These are phyloP conservation scores for Micoletzkya japonica DNA, from an alignment of 2,888 invertebrate genomes.

Conservation along the genomic window DNA sequence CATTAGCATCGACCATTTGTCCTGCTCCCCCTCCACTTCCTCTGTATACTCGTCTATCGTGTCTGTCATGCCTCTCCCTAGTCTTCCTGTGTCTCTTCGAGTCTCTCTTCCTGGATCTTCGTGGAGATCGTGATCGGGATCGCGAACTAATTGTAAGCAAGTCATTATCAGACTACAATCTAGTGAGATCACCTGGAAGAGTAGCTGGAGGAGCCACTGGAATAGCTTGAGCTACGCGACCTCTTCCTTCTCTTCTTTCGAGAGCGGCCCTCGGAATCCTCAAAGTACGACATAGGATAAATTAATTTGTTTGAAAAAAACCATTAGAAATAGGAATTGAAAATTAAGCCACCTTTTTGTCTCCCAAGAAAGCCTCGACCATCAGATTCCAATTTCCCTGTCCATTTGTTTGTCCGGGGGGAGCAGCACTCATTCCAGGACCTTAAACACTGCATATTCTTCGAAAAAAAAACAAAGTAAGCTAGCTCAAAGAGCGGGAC, in stretches of 20 bases:
- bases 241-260: conserved; percentile 24
- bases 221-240: conserved; percentile 25
- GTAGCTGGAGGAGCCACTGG: conserved; percentile 3
- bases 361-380: conserved; percentile 27
- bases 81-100: background rate
- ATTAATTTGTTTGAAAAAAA: too few species aligned
- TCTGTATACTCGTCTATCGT: background rate
- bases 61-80: background rate
- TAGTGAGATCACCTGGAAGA: conserved; percentile 5
- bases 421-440: too few species aligned
- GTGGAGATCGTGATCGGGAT: conserved; percentile 19
- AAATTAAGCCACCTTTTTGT: conserved; percentile 12
- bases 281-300: too few species aligned
- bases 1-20: background rate
- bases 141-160: background rate
- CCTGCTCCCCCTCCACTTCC: background rate
- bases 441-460: too few species aligned
- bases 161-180: background rate
- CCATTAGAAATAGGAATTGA: background rate
- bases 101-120: conserved; percentile 2
- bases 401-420: too few species aligned
- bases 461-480: too few species aligned
- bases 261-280: conserved; percentile 9
- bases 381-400: conserved; percentile 27
- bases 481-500: too few species aligned